phyloP scores from a whole-genome alignment of 1,140 invertebrate species.

The Drosophila bocki region DNA sequence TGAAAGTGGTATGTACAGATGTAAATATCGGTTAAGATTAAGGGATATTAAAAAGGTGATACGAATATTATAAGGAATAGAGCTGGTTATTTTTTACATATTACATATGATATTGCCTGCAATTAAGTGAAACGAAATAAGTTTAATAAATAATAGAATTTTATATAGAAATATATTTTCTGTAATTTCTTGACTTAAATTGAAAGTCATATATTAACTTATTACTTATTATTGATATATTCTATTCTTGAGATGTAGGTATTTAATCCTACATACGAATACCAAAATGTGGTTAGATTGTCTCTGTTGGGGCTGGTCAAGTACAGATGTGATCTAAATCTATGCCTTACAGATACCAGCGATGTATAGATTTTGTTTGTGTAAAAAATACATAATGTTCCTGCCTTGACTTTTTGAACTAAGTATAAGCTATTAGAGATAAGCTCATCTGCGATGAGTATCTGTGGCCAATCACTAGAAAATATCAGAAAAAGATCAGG shows the following conservation, averaged over 20 bases:
- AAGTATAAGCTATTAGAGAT: background rate
- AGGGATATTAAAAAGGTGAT: no score
- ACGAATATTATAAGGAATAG: no score
- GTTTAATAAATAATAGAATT: no score
- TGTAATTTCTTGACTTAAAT: background rate
- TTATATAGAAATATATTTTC: background rate
- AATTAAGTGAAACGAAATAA: no score
- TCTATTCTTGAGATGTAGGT: background rate
- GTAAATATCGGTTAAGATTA: no score
- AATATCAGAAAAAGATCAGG: background rate
- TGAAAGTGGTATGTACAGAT: no score
- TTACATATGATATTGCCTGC: no score
- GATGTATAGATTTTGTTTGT: background rate
- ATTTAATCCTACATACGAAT: background rate
- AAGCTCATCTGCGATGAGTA: background rate
- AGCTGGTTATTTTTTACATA: no score
- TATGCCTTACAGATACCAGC: background rate
- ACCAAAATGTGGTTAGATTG: background rate
- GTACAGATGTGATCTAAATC: background rate
- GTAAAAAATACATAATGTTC: background rate
- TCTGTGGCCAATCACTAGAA: background rate
- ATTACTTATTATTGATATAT: no score
- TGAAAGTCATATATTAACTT: no score
- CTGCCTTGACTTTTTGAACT: background rate
- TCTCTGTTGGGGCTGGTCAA: conserved; percentile 1